Conservation (phyloP, 1,140 invertebrate species). For the Diprion similis region DNA sequence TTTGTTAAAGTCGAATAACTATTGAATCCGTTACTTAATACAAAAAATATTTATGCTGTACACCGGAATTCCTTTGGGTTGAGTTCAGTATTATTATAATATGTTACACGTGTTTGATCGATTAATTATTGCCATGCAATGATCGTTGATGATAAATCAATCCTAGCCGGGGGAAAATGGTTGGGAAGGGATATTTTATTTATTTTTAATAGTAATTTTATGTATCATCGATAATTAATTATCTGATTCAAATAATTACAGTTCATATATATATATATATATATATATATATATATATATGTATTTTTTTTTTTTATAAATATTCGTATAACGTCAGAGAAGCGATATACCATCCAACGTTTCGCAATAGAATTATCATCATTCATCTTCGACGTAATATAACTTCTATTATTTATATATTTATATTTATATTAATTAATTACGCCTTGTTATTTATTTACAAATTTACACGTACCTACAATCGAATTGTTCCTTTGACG, state of each 20-base stretch:
- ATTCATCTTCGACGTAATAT: background rate
- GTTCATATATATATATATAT: slow-evolving; percentile 3
- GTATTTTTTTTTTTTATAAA: too few relatives aligned
- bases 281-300: background rate
- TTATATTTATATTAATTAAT: too few relatives aligned
- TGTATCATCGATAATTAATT: too few relatives aligned
- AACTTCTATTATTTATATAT: too few relatives aligned
- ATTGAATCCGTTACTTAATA: background rate
- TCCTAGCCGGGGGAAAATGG: background rate
- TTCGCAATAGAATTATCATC: background rate
- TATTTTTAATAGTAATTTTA: too few relatives aligned
- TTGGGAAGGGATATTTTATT: background rate
- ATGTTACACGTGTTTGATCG: background rate
- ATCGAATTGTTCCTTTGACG: slow-evolving; percentile 2
- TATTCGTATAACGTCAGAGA: background rate
- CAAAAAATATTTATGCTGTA: slow-evolving; percentile 6
- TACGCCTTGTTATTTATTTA: background rate
- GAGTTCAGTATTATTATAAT: background rate
- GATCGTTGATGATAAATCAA: background rate
- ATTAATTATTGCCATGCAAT: background rate
- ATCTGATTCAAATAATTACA: too few relatives aligned
- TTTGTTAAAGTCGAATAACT: background rate
- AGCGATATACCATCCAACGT: background rate
- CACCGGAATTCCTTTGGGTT: background rate
- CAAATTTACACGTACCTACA: slow-evolving; percentile 7